These are phyloP conservation scores for Himalopsyche kuldschensis DNA, from an alignment of 2,888 invertebrate species.

Conservation along the genomic window DNA sequence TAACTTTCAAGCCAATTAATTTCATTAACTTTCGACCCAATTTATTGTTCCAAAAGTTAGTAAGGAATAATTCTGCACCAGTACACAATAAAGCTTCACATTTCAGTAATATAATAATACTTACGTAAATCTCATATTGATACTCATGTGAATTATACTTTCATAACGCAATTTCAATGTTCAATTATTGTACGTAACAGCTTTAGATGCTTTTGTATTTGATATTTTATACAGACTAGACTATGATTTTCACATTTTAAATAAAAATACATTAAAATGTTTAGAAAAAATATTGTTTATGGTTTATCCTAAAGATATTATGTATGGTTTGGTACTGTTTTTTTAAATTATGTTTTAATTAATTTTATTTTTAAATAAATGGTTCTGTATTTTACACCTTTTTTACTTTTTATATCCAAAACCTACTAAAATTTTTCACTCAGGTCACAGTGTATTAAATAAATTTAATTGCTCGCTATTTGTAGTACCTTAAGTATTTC, in stretches of 20 bases:
- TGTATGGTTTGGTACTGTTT: slow-evolving; percentile 4
- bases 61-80: background rate
- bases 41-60: background rate
- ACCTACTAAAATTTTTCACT: background rate
- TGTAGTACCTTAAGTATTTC: too few species aligned
- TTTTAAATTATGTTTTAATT: background rate
- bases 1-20: too few species aligned
- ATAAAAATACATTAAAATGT: background rate
- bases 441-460: too few species aligned
- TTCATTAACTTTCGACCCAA: too few species aligned
- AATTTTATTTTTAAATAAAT: slow-evolving; percentile 23
- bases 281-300: background rate
- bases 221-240: background rate
- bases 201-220: background rate
- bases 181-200: background rate
- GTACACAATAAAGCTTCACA: background rate
- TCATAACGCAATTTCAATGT: background rate
- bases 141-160: background rate
- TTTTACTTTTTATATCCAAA: background rate
- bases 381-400: slow-evolving; percentile 25
- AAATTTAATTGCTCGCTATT: too few species aligned
- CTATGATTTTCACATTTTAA: background rate
- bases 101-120: background rate
- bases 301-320: background rate
- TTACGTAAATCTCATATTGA: background rate